These are phyloP conservation scores for Lagodon rhomboides DNA, from an alignment of 2,797 vertebrate genomes.

Conservation along the genomic window DNA sequence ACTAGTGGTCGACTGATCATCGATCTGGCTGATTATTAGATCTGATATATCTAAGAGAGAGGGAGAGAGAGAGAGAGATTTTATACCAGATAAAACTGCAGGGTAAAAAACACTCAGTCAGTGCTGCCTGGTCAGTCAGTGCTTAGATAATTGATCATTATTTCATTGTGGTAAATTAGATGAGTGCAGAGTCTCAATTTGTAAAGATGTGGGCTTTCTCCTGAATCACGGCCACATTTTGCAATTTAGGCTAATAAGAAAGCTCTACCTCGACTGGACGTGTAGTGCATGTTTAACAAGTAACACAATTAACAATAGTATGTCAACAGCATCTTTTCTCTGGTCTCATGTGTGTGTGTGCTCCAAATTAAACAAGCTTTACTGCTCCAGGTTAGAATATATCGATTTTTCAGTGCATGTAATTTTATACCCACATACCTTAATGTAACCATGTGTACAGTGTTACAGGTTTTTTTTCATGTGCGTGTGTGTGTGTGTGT, in stretches of 20 bases:
- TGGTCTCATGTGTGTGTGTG: not conserved
- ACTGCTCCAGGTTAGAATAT: not conserved
- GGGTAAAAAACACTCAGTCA: not conserved
- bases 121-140: not conserved
- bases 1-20: no score
- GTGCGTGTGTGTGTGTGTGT: not conserved
- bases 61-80: no score
- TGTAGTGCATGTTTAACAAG: constrained; percentile 5
- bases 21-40: no score
- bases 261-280: not conserved
- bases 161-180: not conserved
- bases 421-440: not conserved
- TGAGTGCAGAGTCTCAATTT: not conserved
- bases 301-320: constrained; percentile 16
- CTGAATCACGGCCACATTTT: not conserved
- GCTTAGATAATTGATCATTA: no score
- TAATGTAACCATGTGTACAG: not conserved
- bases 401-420: not conserved
- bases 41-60: no score
- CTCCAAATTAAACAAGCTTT: constrained; percentile 10
- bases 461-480: not conserved
- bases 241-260: not conserved
- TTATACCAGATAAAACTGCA: not conserved
- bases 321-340: not conserved
- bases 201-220: not conserved